Percentiles rank a stretch among this genome's conserved stretches.
Conservation (phyloP, 2,797 vertebrate genomes). For the Gymnodraco acuticeps region DNA sequence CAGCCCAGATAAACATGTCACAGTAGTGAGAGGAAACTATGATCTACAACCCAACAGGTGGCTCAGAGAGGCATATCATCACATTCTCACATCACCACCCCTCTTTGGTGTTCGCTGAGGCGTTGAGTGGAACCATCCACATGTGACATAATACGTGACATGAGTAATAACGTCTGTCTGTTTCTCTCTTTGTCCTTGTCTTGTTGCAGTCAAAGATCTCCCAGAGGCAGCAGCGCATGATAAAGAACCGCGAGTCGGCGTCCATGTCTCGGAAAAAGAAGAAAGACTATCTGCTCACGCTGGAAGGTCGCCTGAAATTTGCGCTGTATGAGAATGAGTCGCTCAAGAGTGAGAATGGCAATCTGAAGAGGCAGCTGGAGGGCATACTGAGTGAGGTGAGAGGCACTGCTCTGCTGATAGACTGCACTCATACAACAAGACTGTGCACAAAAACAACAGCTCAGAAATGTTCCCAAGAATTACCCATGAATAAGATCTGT, state of each 20-base stretch:
- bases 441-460: background rate
- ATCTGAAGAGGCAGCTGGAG: conserved; percentile 92
- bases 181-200: conserved; percentile 22
- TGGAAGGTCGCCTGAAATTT: conserved; percentile 90
- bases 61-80: conserved; percentile 19
- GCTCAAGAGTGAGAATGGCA: conserved; percentile 94
- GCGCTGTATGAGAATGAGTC: conserved; percentile 92
- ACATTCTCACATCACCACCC: conserved; percentile 21
- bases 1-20: conserved; percentile 40
- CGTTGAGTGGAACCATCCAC: conserved; percentile 20
- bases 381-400: conserved; percentile 92
- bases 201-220: conserved; percentile 85
- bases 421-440: background rate
- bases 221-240: conserved; percentile 95
- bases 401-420: background rate
- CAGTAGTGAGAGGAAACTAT: conserved; percentile 18
- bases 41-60: conserved; percentile 48
- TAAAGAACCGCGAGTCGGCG: conserved; percentile 97
- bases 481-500: background rate
- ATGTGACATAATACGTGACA: conserved; percentile 14
- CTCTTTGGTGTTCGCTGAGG: conserved; percentile 45
- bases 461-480: background rate
- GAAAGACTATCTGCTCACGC: conserved; percentile 93
- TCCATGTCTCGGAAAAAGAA: conserved; percentile 96
- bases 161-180: conserved; percentile 10